Evolutionary conservation across 2,888 invertebrate genomes (phyloP), one percentile per base, ranked within the genome.

Genomic region (Drosophila sordidapex): DNA sequence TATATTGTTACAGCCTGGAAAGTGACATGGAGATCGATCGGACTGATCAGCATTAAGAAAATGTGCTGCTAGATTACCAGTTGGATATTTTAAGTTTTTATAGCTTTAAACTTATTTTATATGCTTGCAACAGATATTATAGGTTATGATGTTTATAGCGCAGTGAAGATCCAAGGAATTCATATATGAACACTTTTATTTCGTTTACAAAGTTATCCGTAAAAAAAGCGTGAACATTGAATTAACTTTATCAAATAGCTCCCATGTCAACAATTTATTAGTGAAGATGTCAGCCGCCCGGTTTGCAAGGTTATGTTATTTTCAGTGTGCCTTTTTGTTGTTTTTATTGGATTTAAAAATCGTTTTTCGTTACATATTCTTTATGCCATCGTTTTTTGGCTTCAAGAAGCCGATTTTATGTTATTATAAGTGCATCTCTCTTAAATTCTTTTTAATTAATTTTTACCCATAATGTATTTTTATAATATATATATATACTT

Each of bases 11-110:
- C 43, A 89, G 83, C 6, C 13, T 82, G 40, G 51, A 76, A 21
- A 40, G 21, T 35, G 70, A 49, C 2, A 87, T 82, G 82, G 79
- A 82, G 1, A 52, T 65, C 8, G 80, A 79, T 69, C 10, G 10
- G 4, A 15, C 0, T 29, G 64, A 64, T 4, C 15, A 57, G n/a
- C 18, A 18, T 7, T 51, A 35, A 33, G 15, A 33, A 40, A 10
- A 18, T n/a, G 6, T 49, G n/a, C 10, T 18, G 29, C n/a, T 35
- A 56, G 35, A 40, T 46, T 52, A 58, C 49, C 18, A 10, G n/a
- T 33, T 48, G 27, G 13, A 31, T 2, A 43, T 1, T 5, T 18
- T n/a, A 36, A 21, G 4, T 31, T 49, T 51, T 46, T 7, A 6
- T 15, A 52, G 51, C 66, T 52, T 62, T 59, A 56, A 43, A 31